Evolutionary conservation across 1,140 invertebrate species (phyloP), one percentile per base, ranked within the genome.

Genomic region (Thaumetopoea pityocampa): DNA sequence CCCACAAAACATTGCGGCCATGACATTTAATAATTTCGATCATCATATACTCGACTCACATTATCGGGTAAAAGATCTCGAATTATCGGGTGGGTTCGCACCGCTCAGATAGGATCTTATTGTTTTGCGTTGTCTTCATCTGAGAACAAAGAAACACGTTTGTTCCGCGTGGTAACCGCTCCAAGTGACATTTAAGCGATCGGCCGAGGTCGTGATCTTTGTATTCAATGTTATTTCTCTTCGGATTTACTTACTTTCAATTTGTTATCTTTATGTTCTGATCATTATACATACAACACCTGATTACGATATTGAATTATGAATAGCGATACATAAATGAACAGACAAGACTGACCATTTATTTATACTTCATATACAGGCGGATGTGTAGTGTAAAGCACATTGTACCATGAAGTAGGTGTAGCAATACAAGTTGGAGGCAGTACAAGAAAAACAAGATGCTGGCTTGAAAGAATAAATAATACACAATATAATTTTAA

Each of bases 181-280:
- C 53, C 69, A 64, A 79, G 67, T 79, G 78, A 76, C 78, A 82
- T 82, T 82, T 82, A 71, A 67, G 40, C 64, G 65, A 68, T 72
- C 67, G 64, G 73, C 67, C 64, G 68, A 79, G 74, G 72, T 74
- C 72, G 38, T 56, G 48, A 51, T 63, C 44, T 35, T 42, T 48
- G 40, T 55, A 51, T 58, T 51, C 30, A 48, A 45, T 38, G 41
- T 30, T 38, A 34, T 34, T 34, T 44, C 28, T 35, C 22, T 24
- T 35, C 35, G 11, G 40, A 44, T 58, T 55, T 54, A 45, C 54
- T 17, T 43, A 46, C 45, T 48, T 51, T 51, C 33, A 44, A 38
- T 14, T 36, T 36, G 24, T 42, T 24, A 36, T 20, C 23, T n/a
- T n/a, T n/a, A n/a, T 7, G 12, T 22, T 6, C 11, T 20, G 11